phyloP scores from a whole-genome alignment of 2,888 invertebrate genomes.

The Brachyopa scutellaris region DNA sequence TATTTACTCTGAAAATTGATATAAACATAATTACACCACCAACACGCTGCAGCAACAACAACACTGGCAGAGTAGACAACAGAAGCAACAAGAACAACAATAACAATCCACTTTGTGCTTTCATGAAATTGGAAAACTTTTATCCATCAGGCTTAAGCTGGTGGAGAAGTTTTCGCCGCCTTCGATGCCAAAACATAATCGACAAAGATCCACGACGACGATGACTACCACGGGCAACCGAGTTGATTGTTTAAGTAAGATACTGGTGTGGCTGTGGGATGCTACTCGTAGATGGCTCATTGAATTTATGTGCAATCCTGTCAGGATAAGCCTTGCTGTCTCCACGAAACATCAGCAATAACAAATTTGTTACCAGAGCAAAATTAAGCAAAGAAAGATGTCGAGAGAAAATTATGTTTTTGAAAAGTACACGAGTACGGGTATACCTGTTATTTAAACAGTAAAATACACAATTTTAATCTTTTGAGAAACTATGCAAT shows the following conservation, averaged over 20 bases:
- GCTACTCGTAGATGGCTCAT: not conserved
- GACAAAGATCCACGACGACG: not conserved
- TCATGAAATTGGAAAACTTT: constrained; percentile 48
- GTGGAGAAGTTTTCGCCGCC: constrained; percentile 13
- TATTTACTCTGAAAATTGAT: constrained; percentile 1
- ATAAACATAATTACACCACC: constrained; percentile 28
- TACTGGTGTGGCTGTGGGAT: not conserved
- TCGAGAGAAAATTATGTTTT: not conserved
- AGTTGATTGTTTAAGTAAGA: not conserved
- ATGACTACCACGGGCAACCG: not conserved
- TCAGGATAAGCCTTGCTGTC: not conserved
- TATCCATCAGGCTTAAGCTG: constrained; percentile 41
- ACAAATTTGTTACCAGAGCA: constrained; percentile 8
- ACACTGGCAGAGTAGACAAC: constrained; percentile 1
- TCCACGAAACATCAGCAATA: not conserved
- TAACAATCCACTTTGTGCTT: constrained; percentile 35
- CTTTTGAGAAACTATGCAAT: no score
- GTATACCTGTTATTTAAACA: not conserved
- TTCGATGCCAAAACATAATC: constrained; percentile 17
- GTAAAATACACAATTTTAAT: not conserved
- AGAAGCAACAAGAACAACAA: constrained; percentile 23
- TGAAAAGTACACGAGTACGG: no score
- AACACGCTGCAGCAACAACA: not conserved
- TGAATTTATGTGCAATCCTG: not conserved
- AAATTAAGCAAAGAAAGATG: not conserved